A percentile compares a stretch with the other conserved stretches of the same genome.
phyloP scores from a whole-genome alignment of 2,113 vertebrate genomes.

The Dicaeum eximium region DNA sequence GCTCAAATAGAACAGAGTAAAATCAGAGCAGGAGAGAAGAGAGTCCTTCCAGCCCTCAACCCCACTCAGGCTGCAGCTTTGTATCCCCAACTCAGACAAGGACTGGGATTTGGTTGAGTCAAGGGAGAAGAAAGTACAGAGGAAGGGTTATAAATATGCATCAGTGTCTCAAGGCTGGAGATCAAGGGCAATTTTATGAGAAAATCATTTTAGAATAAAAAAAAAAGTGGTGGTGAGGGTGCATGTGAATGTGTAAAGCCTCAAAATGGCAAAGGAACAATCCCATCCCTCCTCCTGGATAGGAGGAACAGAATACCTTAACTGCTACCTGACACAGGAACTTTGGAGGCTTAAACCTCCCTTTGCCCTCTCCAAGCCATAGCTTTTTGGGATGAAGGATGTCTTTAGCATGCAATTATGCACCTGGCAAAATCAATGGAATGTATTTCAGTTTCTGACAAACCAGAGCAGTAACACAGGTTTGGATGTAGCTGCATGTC shows the following conservation, averaged over 20 bases:
- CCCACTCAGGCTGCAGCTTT: background rate
- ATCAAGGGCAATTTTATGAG: constrained; percentile 55
- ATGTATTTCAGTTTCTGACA: background rate
- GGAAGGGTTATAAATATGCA: constrained; percentile 46
- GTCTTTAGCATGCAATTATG: background rate
- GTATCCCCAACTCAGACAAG: background rate
- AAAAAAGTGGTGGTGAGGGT: background rate
- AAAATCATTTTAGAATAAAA: constrained; percentile 22
- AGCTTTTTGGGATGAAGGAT: background rate
- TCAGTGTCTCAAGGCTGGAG: background rate
- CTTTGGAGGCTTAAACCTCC: background rate
- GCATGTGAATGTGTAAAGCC: background rate
- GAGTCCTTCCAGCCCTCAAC: background rate
- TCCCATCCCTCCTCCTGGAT: background rate
- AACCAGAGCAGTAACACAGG: background rate
- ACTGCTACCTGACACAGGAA: background rate
- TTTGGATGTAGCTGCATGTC: background rate
- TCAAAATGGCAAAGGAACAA: background rate
- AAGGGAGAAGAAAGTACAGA: constrained; percentile 31
- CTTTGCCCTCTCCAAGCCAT: background rate
- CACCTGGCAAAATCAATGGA: background rate
- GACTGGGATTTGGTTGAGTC: constrained; percentile 17
- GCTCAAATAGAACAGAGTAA: background rate
- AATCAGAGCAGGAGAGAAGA: background rate
- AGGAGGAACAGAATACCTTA: rapidly evolving